Evolutionary conservation across 1,140 invertebrate genomes (phyloP), one percentile per base, ranked within the genome.

Genomic region (Eueides isabella): DNA sequence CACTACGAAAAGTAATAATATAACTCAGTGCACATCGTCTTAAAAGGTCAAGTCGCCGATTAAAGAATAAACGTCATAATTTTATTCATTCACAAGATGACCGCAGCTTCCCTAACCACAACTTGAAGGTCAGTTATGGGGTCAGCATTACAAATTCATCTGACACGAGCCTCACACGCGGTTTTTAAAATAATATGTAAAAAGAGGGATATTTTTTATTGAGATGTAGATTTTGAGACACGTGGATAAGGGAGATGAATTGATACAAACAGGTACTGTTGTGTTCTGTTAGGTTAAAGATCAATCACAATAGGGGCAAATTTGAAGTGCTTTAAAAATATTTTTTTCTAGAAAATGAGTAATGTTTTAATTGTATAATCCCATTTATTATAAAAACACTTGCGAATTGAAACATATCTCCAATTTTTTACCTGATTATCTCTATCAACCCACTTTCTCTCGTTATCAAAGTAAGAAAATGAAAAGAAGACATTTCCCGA

Each of bases 161-260:
- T 62, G 76, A 72, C 80, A 82, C 80, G 75, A 77, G 77, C 16
- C 73, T 6, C 67, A 79, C 73, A 82, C 70, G 74, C 71, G 72
- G 66, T 72, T 77, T 70, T 75, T 71, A 35, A 71, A 71, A 61
- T 41, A 28, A 38, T 12, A 41, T 35, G 6, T 69, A 72, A 65
- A 71, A 75, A 70, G 62, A 67, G 63, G 73, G 73, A 75, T 63
- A 75, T 61, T 67, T 38, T 80, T 76, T 72, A 81, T 81, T 77
- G 72, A 81, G 71, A 79, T 79, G 71, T 78, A 76, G 71, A 78
- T 79, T 30, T 55, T 0, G 26, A 33, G 67, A 28, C 63, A 72
- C 70, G 19, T 71, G 61, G 61, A 61, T 5, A 63, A 71, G 61
- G 61, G 61, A 41, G 33, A 63, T 62, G 61, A 19, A 63, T 33